These are phyloP conservation scores for Sminthurides aquaticus DNA, from an alignment of 2,888 invertebrate species.

Conservation along the genomic window DNA sequence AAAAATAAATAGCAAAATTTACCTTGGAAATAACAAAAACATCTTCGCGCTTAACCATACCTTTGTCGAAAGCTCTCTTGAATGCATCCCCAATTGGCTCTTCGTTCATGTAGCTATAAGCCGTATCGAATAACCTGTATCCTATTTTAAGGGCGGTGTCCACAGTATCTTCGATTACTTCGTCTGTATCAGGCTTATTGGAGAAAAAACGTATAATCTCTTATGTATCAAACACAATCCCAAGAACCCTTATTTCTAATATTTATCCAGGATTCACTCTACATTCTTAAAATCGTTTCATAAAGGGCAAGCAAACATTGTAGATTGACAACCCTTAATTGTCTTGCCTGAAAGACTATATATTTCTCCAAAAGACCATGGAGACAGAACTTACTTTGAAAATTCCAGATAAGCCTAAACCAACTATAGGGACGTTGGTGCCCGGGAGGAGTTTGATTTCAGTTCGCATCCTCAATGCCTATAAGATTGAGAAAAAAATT, in stretches of 20 bases:
- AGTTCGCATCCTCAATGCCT: background rate
- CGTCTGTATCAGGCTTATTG: conserved; percentile 44
- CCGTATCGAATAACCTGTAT: conserved; percentile 75
- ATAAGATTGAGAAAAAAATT: background rate
- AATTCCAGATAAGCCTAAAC: conserved; percentile 3
- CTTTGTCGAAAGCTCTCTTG: conserved; percentile 60
- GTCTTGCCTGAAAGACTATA: no score
- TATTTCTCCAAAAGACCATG: no score
- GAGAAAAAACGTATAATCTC: no score
- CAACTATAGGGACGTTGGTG: conserved; percentile 4
- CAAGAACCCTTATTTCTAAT: no score
- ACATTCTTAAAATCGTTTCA: no score
- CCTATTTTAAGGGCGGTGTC: conserved; percentile 64
- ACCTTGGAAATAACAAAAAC: conserved; percentile 71
- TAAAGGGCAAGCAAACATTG: no score
- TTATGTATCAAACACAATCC: no score
- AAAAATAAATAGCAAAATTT: background rate
- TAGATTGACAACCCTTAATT: no score
- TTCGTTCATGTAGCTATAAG: conserved; percentile 69
- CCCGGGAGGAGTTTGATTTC: background rate
- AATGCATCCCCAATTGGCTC: conserved; percentile 64
- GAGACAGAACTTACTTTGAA: conserved; percentile 3
- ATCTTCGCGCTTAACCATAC: conserved; percentile 63
- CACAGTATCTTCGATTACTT: conserved; percentile 60
- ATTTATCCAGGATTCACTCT: no score